Evolutionary conservation across 1,140 invertebrate species (phyloP), one percentile per base, ranked within the genome.

Genomic region (Drosophila simulans): DNA sequence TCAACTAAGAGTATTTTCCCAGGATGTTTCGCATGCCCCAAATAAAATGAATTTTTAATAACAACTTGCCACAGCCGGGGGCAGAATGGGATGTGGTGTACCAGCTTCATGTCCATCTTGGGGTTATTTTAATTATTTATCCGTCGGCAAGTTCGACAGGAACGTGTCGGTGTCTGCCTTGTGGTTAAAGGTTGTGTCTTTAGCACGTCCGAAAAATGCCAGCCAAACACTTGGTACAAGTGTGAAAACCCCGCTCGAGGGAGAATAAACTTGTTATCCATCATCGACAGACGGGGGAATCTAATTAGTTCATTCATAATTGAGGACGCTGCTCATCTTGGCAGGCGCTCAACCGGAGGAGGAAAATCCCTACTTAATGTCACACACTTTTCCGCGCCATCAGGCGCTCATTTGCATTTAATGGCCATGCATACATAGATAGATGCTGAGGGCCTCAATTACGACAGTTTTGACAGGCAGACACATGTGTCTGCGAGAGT

Each of bases 281-380:
- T 52, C 75, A 65, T 49, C 54, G 42, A 11, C 62, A 46, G 59
- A 51, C 55, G 22, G 51, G 31, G 63, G 63, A 64, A 86, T 78
- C 75, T 86, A 86, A 85, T 85, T 86, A 88, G 80, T 86, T 68
- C 70, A 68, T 88, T 64, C 74, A 86, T 82, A 86, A 82, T 88
- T 86, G 60, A 81, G 84, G 77, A 20, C 42, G 43, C 51, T 65
- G 52, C 60, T 45, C 39, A 63, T 42, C 52, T 74, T 39, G 40
- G 31, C 37, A 42, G 56, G 43, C 46, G 25, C 40, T 56, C 53
- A 40, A 10, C 46, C 49, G 46, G 31, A 56, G 60, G 17, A 12
- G 52, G 49, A 13, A 57, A 76, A 75, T 20, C 48, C 48, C 46
- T 20, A 42, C 43, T 69, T 56, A 56, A 57, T 71, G 68, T 55